Evolutionary conservation across 2,888 invertebrate species (phyloP), one percentile per base, ranked within the genome.

Genomic region (Microdon myrmicae): DNA sequence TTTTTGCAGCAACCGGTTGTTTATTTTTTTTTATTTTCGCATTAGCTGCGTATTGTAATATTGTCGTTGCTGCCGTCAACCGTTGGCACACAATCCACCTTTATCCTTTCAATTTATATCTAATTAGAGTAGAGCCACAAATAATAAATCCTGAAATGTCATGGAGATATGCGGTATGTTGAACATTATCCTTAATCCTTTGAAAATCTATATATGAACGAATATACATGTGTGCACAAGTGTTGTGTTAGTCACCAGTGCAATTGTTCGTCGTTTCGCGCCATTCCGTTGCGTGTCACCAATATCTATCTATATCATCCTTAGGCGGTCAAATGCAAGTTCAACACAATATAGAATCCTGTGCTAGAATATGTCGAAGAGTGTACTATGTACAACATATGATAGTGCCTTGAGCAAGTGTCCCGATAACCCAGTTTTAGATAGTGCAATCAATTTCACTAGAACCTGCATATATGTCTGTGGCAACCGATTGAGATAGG

Each of bases 161-260:
- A 58, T 64, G 64, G 64, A 64, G 64, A 64, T 58, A 64, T 58
- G 58, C 64, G 64, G 64, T 64, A 64, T 64, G 64, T 53, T 48
- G 32, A 28, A 17, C 10, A 25, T 26, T n/a, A n/a, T n/a, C n/a
- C n/a, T n/a, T n/a, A n/a, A n/a, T n/a, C n/a, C n/a, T n/a, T 26
- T 28, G 19, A 26, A 37, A 20, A 22, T 16, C 38, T 12, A 34
- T 34, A 54, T 20, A 25, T 25, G 10, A 28, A 25, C 23, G 16
- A 7, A 17, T 22, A 10, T 48, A 38, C 39, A 17, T 26, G 12
- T 17, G 45, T 37, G 9, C 8, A 32, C 16, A n/a, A n/a, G 6
- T 45, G 17, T 39, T 4, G 59, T 60, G 47, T 25, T 25, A 41
- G 55, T 43, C 48, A 28, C 39, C 9, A 35, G 10, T 23, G 7